These are phyloP conservation scores for Tiaroga cobitis DNA, from an alignment of 2,797 vertebrate species.

Conservation along the genomic window DNA sequence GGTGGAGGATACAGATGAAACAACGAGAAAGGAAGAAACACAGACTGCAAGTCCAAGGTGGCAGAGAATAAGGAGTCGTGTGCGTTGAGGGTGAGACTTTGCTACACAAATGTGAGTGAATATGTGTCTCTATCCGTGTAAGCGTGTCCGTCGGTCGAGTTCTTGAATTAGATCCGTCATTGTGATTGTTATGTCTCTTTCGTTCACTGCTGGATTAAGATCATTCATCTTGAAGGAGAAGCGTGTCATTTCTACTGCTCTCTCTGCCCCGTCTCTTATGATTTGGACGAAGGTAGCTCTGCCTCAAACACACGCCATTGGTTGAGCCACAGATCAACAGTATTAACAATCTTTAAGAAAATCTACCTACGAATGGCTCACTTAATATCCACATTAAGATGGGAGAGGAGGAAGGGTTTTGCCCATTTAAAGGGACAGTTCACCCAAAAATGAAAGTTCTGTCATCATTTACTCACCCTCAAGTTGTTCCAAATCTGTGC, in stretches of 20 bases:
- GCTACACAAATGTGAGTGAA: constrained; percentile 45
- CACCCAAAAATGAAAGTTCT: neutral
- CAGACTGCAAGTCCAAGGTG: constrained; percentile 34
- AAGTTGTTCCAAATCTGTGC: neutral
- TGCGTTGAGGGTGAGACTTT: constrained; percentile 10
- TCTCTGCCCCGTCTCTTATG: neutral
- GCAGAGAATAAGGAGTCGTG: constrained; percentile 39
- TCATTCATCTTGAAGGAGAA: constrained; percentile 8
- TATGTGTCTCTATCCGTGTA: constrained; percentile 21
- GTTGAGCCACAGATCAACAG: neutral
- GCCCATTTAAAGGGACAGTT: neutral
- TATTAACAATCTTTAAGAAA: neutral
- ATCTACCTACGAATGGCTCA: neutral
- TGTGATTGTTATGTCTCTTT: neutral
- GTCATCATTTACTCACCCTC: neutral
- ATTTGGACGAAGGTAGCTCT: neutral
- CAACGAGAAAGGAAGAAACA: constrained; percentile 1
- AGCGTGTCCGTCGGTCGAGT: constrained; percentile 30
- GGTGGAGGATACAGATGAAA: constrained; percentile 15
- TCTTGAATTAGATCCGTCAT: constrained; percentile 20
- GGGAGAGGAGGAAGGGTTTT: neutral
- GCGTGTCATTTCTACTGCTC: neutral
- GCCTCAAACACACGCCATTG: neutral
- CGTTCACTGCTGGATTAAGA: neutral
- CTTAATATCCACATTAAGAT: neutral